Percentiles rank a stretch among this genome's conserved stretches.
Conservation (phyloP, 2,888 invertebrate genomes). For the Sphinx pinastri region DNA sequence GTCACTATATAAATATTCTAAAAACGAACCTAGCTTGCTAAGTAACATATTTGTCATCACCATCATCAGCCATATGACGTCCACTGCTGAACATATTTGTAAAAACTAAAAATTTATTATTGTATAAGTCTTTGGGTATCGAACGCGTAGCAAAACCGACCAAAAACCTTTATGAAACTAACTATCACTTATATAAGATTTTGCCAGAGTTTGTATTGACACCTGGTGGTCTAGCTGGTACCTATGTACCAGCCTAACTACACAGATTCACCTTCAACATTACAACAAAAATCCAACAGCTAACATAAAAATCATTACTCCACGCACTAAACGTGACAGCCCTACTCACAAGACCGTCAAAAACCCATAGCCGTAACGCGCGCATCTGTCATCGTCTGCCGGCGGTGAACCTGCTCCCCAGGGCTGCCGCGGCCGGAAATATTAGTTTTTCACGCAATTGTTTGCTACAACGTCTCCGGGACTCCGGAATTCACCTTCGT, state of each 20-base stretch:
- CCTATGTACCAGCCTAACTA: not conserved
- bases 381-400: slow-evolving; percentile 42
- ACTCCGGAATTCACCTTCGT: slow-evolving; percentile 8
- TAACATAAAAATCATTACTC: not conserved
- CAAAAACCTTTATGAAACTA: too few relatives aligned
- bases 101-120: too few relatives aligned
- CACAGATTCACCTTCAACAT: not conserved
- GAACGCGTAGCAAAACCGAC: too few relatives aligned
- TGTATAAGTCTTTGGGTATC: too few relatives aligned
- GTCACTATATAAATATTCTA: too few relatives aligned
- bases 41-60: too few relatives aligned
- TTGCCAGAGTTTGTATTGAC: not conserved
- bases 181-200: not conserved
- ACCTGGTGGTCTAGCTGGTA: too few relatives aligned
- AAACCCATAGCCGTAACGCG: slow-evolving; percentile 25
- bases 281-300: too few relatives aligned
- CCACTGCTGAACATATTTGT: too few relatives aligned
- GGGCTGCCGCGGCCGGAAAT: slow-evolving; percentile 31
- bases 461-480: slow-evolving; percentile 28
- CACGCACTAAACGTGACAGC: slow-evolving; percentile 5
- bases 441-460: slow-evolving; percentile 27
- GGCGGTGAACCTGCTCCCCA: slow-evolving; percentile 33
- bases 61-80: too few relatives aligned
- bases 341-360: slow-evolving; percentile 26
- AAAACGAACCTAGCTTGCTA: too few relatives aligned